phyloP scores from a whole-genome alignment of 1,140 invertebrate species.

The Tenebrio molitor region DNA sequence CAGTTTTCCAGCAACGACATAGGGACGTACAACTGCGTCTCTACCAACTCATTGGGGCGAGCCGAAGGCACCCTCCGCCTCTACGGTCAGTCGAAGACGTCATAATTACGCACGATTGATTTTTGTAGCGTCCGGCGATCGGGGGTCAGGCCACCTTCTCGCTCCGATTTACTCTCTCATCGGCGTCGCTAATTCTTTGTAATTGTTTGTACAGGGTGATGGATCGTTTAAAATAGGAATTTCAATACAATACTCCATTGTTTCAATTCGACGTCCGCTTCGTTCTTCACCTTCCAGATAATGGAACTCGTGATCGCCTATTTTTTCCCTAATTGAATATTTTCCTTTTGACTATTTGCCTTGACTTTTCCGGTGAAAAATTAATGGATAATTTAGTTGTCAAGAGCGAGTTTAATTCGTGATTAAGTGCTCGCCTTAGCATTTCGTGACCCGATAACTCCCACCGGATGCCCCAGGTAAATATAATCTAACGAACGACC shows the following conservation, averaged over 20 bases:
- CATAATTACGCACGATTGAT: too few species aligned
- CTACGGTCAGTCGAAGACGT: constrained; percentile 91
- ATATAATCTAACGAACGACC: not conserved
- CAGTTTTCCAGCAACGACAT: constrained; percentile 84
- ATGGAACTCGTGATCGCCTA: not conserved
- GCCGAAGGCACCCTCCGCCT: constrained; percentile 87
- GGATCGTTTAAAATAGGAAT: constrained; percentile 42
- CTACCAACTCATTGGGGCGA: constrained; percentile 89
- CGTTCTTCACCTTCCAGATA: constrained; percentile 18
- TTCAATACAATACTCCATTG: constrained; percentile 26
- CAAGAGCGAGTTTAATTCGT: not conserved
- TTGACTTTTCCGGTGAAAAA: too few species aligned
- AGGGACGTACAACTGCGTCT: constrained; percentile 92
- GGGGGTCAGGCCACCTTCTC: too few species aligned
- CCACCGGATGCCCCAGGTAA: not conserved
- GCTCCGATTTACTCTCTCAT: not conserved
- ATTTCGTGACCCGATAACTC: not conserved
- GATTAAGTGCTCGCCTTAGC: not conserved
- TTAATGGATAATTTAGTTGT: not conserved
- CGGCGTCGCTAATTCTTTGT: not conserved
- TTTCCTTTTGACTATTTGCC: too few species aligned
- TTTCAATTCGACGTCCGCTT: constrained; percentile 14
- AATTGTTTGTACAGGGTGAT: constrained; percentile 42
- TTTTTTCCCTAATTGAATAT: constrained; percentile 31
- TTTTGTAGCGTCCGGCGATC: too few species aligned